Evolutionary conservation across 1,140 invertebrate species (phyloP).

Genomic region (Diachasmimorpha longicaudata): DNA sequence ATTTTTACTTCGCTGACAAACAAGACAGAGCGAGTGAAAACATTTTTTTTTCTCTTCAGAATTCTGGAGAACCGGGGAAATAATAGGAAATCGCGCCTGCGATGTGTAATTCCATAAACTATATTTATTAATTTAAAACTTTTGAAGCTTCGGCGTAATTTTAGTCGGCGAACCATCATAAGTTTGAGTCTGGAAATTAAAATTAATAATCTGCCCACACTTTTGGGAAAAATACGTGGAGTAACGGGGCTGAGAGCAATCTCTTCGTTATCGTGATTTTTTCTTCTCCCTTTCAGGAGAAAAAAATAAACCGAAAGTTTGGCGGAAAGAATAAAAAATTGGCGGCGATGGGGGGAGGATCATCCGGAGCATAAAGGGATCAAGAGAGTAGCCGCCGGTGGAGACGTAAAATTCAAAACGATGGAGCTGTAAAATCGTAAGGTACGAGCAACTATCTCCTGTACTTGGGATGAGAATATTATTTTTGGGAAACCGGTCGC

Average conservation of each 20-base stretch:
- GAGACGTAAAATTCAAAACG: conserved; percentile 8
- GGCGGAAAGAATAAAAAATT: not conserved
- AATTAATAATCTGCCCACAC: not conserved
- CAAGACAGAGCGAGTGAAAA: no score
- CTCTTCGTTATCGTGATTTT: not conserved
- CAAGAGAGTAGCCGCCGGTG: conserved; percentile 15
- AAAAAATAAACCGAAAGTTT: not conserved
- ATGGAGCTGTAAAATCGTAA: conserved; percentile 5
- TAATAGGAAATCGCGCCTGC: no score
- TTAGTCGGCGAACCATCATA: not conserved
- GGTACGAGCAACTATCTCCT: not conserved
- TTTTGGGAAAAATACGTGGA: not conserved
- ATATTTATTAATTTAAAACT: not conserved
- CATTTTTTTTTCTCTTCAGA: no score
- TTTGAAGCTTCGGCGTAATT: not conserved
- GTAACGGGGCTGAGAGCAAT: not conserved
- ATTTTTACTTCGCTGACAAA: not conserved
- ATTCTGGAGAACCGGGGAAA: no score
- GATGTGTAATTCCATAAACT: no score
- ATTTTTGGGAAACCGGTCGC: conserved; percentile 19
- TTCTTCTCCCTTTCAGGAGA: not conserved
- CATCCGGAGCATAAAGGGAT: conserved; percentile 6
- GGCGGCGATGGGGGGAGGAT: not conserved
- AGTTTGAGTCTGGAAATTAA: not conserved
- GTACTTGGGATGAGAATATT: not conserved